Evolutionary conservation across 2,888 invertebrate species (phyloP).

Genomic region (Gortyna flavago): DNA sequence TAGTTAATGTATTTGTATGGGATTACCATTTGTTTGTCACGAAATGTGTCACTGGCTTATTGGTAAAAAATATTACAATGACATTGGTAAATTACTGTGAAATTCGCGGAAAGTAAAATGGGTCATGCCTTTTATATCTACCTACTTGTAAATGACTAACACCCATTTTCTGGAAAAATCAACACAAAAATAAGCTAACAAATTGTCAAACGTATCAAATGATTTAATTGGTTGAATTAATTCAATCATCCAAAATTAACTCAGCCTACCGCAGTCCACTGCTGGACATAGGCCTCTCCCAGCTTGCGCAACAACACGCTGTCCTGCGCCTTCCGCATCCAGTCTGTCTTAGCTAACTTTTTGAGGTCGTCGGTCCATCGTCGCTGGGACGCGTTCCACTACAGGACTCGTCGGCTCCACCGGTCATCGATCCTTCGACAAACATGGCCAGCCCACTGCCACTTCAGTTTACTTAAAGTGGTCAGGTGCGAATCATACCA

Average conservation of each 20-base stretch:
- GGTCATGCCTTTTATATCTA: background rate
- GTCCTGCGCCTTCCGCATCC: background rate
- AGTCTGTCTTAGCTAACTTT: background rate
- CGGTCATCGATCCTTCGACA: background rate
- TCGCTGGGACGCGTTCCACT: background rate
- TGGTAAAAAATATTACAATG: conserved; percentile 11
- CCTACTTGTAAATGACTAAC: background rate
- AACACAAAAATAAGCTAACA: background rate
- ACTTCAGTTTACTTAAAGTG: too few relatives aligned
- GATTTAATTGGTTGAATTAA: background rate
- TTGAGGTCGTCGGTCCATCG: background rate
- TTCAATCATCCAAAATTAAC: background rate
- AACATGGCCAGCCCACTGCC: too few relatives aligned
- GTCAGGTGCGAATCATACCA: too few relatives aligned
- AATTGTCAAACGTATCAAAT: background rate
- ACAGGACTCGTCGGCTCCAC: too few relatives aligned
- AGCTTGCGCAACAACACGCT: too few relatives aligned
- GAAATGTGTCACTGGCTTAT: conserved; percentile 26
- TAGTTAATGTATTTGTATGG: conserved; percentile 22
- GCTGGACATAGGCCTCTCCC: background rate
- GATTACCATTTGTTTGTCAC: conserved; percentile 27
- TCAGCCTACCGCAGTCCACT: background rate
- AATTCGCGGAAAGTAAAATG: background rate
- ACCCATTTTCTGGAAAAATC: background rate
- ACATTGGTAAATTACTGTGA: background rate